Base-by-base conservation (phyloP, 2,888 invertebrate genomes). In the Hipparchia sbordonii region DNA sequence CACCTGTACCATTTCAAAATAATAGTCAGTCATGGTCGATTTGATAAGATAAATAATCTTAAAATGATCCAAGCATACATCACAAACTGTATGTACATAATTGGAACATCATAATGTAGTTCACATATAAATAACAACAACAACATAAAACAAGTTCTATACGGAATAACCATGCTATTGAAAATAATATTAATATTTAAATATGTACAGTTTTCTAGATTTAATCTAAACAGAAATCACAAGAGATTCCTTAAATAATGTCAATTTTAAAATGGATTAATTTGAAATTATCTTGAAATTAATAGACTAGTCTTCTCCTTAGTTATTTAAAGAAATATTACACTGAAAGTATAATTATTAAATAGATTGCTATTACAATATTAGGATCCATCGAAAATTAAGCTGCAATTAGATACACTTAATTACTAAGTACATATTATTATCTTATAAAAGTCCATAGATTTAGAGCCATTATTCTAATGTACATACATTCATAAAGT, bases 71-170 rank as follows among this genome's bases (percentile, higher is more conserved):
- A 77, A 74, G 60, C 66, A 73, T 75, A 77, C 70, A 80, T 78
- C 76, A 80, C 77, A 77, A 76, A 54, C 52, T 77, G 71, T 46
- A 46, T 6, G 6, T 48, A 8, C 8, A 48, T 70, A 73, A 75
- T 72, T 77, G 72, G 79, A 77, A 79, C 79, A 79, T 79, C 69
- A 73, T 23, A 23, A n/a, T n/a, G 84, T 79, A 81, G 77, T 77
- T 81, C 77, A 82, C 78, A 86, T 84, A 87, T 87, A 85, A 89
- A 88, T 86, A 89, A 88, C 86, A 89, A 89, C 79, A 89, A 88
- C 86, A 86, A 87, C 83, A 81, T 78, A 80, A 82, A 79, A 85
- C 82, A 82, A 83, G 48, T 52, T 70, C 74, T 78, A 79, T 81
- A 82, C 77, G 77, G 82, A 81, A 65, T 63, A 67, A 72, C 67